Evolutionary conservation across 2,888 invertebrate species (phyloP).

Genomic region (Acleris cristana): DNA sequence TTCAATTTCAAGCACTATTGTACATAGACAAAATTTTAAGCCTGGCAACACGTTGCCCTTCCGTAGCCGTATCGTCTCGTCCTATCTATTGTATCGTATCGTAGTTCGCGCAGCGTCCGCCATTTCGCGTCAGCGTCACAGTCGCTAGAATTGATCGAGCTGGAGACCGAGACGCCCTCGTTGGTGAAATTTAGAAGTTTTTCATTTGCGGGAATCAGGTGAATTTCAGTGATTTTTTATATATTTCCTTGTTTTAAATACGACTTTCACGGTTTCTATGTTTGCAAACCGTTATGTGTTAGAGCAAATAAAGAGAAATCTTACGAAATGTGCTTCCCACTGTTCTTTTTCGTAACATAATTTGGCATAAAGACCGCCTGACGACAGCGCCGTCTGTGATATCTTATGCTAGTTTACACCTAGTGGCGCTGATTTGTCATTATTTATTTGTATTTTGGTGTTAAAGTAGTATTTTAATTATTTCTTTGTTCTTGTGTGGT

Average conservation of each 20-base stretch:
- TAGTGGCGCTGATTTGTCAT: constrained; percentile 65
- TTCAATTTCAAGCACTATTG: constrained; percentile 1
- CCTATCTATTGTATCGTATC: constrained; percentile 24
- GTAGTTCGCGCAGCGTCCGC: constrained; percentile 56
- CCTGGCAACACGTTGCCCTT: constrained; percentile 15
- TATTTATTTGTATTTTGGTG: constrained; percentile 41
- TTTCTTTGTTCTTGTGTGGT: constrained; percentile 15
- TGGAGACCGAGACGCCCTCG: constrained; percentile 66
- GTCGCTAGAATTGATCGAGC: constrained; percentile 68
- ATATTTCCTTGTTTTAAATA: constrained; percentile 7
- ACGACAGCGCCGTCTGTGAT: constrained; percentile 75
- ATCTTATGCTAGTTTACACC: constrained; percentile 53
- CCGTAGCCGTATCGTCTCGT: neutral
- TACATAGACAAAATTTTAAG: constrained; percentile 19
- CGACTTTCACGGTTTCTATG: constrained; percentile 5
- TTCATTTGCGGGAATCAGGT: constrained; percentile 44
- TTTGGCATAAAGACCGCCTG: constrained; percentile 49
- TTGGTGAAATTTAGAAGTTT: constrained; percentile 69
- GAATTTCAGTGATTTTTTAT: constrained; percentile 35
- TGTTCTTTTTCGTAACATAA: constrained; percentile 38
- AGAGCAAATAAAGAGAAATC: constrained; percentile 35
- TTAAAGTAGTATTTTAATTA: constrained; percentile 49
- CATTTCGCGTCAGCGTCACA: constrained; percentile 70
- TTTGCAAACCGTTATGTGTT: constrained; percentile 10
- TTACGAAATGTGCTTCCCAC: constrained; percentile 38